Base-by-base conservation (phyloP, 2,888 invertebrate species). In the Cosmia pyralina region DNA sequence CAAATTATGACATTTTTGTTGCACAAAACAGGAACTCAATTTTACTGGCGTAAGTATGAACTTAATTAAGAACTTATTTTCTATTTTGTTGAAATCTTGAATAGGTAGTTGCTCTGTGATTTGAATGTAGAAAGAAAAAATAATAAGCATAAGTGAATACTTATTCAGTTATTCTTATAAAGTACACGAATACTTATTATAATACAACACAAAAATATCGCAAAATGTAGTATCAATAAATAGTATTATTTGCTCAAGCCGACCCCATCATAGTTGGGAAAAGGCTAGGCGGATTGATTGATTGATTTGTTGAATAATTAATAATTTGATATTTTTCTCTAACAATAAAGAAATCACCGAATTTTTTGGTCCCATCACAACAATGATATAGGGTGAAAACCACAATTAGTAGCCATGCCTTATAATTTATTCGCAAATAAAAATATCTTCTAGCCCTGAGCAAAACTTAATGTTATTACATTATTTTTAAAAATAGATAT, bases 281-380 rank as follows among this genome's bases (percentile, higher is more conserved):
- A 28, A 28, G 28, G 28, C 28, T 28, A 28, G 28, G 28, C 28
- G 1, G 28, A 28, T 28, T 28, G 28, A 28, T 28, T 28, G 28
- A 28, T 28, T 28, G 28, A 70, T 64, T 69, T 69, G 19, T 44
- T 64, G 38, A 74, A 74, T 63, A 70, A 69, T 77, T 59, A 57
- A 77, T 50, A 50, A 74, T 75, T 81, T 72, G 68, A 70, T 66
- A 41, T 48, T 72, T 71, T 71, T 62, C 19, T 69, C 71, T 62
- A 79, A 73, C 60, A 79, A 77, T 63, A 88, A 87, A 86, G 74
- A 83, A 88, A 87, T 83, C 84, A 85, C 83, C 83, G 77, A 86
- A 89, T 85, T 88, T 89, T 88, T 92, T 92, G 92, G 92, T 92
- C 92, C 92, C 92, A 91, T 91, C 86, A 88, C 87, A 90, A 88